Conservation (phyloP, 1,140 invertebrate species). For the Arctopsyche grandis region DNA sequence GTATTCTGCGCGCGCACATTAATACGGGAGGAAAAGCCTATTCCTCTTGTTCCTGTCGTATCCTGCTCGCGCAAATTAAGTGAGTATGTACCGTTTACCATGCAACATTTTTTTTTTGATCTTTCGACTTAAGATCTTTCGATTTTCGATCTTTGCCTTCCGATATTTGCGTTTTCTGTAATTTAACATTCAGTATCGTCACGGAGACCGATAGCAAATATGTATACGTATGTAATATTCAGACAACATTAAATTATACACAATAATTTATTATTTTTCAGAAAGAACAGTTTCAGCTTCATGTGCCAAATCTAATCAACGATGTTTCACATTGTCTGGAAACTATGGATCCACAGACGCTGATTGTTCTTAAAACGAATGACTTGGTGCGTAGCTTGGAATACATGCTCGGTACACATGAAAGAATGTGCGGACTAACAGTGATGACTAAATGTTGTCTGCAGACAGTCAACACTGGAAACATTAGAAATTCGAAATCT, state of each 20-base stretch:
- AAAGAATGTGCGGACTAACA: conserved; percentile 84
- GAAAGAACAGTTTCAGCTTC: conserved; percentile 75
- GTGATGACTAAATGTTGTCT: conserved; percentile 92
- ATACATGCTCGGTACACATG: conserved; percentile 78
- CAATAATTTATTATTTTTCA: conserved; percentile 58
- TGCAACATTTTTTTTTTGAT: too few species aligned
- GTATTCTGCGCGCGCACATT: too few species aligned
- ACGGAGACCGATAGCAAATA: too few species aligned
- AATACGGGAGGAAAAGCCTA: too few species aligned
- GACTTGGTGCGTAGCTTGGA: conserved; percentile 95
- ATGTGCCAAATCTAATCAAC: conserved; percentile 70
- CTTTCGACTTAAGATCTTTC: too few species aligned
- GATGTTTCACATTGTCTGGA: conserved; percentile 68
- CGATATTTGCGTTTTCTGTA: too few species aligned
- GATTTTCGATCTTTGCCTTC: too few species aligned
- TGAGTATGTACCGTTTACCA: too few species aligned
- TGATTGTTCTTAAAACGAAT: conserved; percentile 97
- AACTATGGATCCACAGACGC: conserved; percentile 74
- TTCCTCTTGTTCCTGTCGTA: too few species aligned
- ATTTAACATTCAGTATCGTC: too few species aligned
- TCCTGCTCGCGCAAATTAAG: too few species aligned
- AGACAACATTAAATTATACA: background rate
- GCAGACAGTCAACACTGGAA: conserved; percentile 76
- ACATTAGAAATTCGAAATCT: conserved; percentile 58
- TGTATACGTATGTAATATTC: too few species aligned